Evolutionary conservation across 2,888 invertebrate genomes (phyloP).

Genomic region (Plusia festucae): DNA sequence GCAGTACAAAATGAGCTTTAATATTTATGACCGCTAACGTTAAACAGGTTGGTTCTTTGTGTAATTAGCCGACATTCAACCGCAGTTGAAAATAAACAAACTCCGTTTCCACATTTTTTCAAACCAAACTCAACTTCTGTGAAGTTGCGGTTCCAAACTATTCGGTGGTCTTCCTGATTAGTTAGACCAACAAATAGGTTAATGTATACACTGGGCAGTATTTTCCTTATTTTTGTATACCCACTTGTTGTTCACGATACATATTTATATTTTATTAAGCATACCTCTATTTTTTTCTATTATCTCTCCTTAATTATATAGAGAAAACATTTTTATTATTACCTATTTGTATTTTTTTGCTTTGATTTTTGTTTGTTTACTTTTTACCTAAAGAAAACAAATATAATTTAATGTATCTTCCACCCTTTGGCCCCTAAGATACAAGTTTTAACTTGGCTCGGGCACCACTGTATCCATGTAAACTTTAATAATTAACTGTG

Average conservation of each 20-base stretch:
- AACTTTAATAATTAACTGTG: too few species aligned
- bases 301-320: too few species aligned
- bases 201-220: neutral
- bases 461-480: too few species aligned
- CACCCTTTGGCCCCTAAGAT: too few species aligned
- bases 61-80: slow-evolving; percentile 8
- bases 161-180: slow-evolving; percentile 3
- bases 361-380: too few species aligned
- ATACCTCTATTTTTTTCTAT: too few species aligned
- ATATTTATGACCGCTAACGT: slow-evolving; percentile 9
- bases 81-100: slow-evolving; percentile 5
- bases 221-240: neutral
- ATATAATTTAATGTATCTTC: too few species aligned
- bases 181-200: slow-evolving; percentile 1
- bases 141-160: neutral
- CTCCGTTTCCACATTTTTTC: neutral
- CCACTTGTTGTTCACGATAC: neutral
- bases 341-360: too few species aligned
- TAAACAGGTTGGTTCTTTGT: slow-evolving; percentile 9
- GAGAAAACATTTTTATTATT: too few species aligned
- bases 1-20: slow-evolving; percentile 9
- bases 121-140: neutral
- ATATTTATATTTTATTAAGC: too few species aligned
- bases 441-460: too few species aligned
- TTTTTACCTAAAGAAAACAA: too few species aligned